Evolutionary conservation across 1,140 invertebrate genomes (phyloP).

Genomic region (Sarcophaga peregrina): DNA sequence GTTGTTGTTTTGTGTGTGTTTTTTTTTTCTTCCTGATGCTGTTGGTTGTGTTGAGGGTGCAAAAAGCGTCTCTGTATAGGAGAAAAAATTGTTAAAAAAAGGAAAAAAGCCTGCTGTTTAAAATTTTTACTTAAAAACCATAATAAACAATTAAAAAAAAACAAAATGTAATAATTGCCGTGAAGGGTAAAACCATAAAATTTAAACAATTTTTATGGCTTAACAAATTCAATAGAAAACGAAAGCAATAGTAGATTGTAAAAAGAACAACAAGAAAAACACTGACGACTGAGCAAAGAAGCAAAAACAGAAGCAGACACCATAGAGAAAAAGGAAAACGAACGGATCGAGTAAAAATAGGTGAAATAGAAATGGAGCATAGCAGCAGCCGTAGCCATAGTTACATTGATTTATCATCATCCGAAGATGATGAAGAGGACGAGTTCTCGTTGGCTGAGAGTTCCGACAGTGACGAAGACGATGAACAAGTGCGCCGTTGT

Average conservation of each 20-base stretch:
- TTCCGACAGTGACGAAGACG: constrained; percentile 17
- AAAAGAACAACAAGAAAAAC: neutral
- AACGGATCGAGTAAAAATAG: no score
- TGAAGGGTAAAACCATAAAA: neutral
- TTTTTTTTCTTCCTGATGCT: constrained; percentile 1
- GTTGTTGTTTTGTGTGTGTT: neutral
- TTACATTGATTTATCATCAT: constrained; percentile 31
- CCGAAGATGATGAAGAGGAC: constrained; percentile 20
- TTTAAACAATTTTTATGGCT: neutral
- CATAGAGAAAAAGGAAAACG: no score
- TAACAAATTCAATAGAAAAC: constrained; percentile 1
- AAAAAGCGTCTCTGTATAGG: neutral
- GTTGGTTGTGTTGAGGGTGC: neutral
- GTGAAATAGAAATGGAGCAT: neutral
- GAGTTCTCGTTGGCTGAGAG: constrained; percentile 28
- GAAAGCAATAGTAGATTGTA: neutral
- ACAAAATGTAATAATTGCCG: neutral
- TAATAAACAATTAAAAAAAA: neutral
- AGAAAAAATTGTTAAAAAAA: neutral
- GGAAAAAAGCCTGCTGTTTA: neutral
- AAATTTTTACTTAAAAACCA: neutral
- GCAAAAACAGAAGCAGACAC: no score
- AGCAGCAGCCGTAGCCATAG: constrained; percentile 24
- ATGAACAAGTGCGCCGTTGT: neutral
- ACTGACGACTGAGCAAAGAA: neutral